Evolutionary conservation across 2,888 invertebrate species (phyloP).

Genomic region (Eupithecia tripunctaria): DNA sequence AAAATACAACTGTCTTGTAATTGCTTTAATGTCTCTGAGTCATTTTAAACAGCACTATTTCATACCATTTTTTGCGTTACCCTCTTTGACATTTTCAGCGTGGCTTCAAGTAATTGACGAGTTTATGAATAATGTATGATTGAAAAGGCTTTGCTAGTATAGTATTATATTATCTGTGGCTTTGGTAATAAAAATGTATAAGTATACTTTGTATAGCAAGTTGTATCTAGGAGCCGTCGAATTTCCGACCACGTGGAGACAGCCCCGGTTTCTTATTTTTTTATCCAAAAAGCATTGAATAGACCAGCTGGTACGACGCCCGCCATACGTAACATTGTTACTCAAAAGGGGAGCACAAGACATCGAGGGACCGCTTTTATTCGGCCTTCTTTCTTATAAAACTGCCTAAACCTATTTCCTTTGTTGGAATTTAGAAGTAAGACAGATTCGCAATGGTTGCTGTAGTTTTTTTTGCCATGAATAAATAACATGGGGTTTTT

Average conservation of each 20-base stretch:
- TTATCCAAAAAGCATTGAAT: conserved; percentile 64
- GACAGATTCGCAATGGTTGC: conserved; percentile 69
- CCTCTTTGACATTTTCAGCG: conserved; percentile 57
- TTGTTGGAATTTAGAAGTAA: conserved; percentile 57
- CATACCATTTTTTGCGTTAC: conserved; percentile 49
- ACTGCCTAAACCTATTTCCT: conserved; percentile 55
- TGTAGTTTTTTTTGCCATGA: conserved; percentile 60
- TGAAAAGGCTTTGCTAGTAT: conserved; percentile 9
- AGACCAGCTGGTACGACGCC: conserved; percentile 78
- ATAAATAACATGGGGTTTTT: conserved; percentile 62
- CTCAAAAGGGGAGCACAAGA: conserved; percentile 69
- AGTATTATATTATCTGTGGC: no score
- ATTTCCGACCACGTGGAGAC: conserved; percentile 76
- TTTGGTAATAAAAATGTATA: conserved; percentile 42
- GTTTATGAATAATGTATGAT: conserved; percentile 41
- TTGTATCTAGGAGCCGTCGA: conserved; percentile 55
- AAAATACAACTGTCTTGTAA: conserved; percentile 56
- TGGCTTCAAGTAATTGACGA: conserved; percentile 39
- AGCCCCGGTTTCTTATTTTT: conserved; percentile 50
- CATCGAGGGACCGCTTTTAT: conserved; percentile 70
- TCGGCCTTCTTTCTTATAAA: conserved; percentile 45
- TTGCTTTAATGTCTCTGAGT: conserved; percentile 49
- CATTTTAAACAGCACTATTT: conserved; percentile 44
- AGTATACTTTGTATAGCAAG: no score
- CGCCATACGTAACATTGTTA: conserved; percentile 74